Evolutionary conservation across 2,888 invertebrate species (phyloP).

Genomic region (Nomada lathburiana): DNA sequence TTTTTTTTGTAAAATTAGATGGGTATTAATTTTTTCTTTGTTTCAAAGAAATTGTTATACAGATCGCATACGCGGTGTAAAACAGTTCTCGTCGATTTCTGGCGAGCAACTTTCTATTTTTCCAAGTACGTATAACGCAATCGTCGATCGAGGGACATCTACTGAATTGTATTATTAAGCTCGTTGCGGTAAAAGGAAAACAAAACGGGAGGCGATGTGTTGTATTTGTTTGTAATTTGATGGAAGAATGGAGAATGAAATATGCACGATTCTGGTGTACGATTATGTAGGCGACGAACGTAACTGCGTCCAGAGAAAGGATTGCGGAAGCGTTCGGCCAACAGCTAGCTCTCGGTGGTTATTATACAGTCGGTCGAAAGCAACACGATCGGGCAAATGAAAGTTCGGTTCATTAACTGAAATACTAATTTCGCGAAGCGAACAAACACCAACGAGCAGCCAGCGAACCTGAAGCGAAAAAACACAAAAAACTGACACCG

Average conservation of each 20-base stretch:
- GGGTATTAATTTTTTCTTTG: too few relatives aligned
- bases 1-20: not conserved
- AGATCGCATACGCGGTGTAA: not conserved
- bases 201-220: not conserved
- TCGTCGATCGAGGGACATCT: not conserved
- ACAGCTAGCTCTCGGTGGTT: not conserved
- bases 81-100: not conserved
- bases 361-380: not conserved
- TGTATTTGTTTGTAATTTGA: not conserved
- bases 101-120: conserved; percentile 11
- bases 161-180: not conserved
- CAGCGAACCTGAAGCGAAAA: not conserved
- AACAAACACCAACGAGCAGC: not conserved
- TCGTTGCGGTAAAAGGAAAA: not conserved
- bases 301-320: conserved; percentile 25
- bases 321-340: conserved; percentile 30
- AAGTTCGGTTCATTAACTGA: too few relatives aligned
- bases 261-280: not conserved
- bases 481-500: not conserved
- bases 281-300: conserved; percentile 33
- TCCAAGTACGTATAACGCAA: not conserved
- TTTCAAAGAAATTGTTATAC: not conserved
- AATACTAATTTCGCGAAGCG: too few relatives aligned
- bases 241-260: not conserved
- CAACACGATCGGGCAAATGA: too few relatives aligned